Evolutionary conservation across 2,797 vertebrate species (phyloP), one percentile per base, ranked within the genome.

Genomic region (Amblyraja radiata): DNA sequence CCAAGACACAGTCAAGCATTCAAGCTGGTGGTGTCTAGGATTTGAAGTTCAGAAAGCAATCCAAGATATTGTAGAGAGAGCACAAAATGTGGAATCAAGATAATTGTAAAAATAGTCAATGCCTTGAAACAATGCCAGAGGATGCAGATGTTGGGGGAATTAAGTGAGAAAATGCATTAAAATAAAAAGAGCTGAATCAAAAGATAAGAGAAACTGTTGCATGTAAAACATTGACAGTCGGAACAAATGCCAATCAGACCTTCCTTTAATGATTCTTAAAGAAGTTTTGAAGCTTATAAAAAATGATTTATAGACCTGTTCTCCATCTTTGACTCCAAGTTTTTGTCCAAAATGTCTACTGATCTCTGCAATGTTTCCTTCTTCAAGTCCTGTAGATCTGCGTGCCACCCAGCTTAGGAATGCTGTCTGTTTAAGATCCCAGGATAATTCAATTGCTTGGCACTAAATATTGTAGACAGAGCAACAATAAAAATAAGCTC

Each of bases 341-440:
- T 97, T 99, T 94, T 98, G 97, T 94, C 97, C 99, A 73, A 99
- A 95, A 7, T 98, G 97, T 93, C 98, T 96, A 95, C 97, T 98
- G 93, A 99, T 94, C 95, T 98, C 98, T 93, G 97, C 98, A 93
- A 95, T 95, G 93, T 97, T 96, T 94, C 96, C 95, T 78, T 96
- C 95, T 83, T 93, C 94, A 68, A 95, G 95, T 93, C 94, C 94
- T 93, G 95, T 96, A 94, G 94, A 95, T 93, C 96, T 96, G 73
- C 94, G 97, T 94, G 95, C 97, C 93, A 97, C 97, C 98, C 98
- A 99, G 95, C 98, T 98, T 94, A 99, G 96, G 94, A 97, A 99
- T 18, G 97, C 18, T 0, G 97, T 94, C 68, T 94, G 93, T 90
- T 96, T 96, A 93, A 95, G 94, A 93, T 95, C 96, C 96, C 96